Evolutionary conservation across 35 echinoderm and acorn worm genomes (phyloP), one percentile per base, ranked within the genome.

Genomic region (Lytechinus variegatus): DNA sequence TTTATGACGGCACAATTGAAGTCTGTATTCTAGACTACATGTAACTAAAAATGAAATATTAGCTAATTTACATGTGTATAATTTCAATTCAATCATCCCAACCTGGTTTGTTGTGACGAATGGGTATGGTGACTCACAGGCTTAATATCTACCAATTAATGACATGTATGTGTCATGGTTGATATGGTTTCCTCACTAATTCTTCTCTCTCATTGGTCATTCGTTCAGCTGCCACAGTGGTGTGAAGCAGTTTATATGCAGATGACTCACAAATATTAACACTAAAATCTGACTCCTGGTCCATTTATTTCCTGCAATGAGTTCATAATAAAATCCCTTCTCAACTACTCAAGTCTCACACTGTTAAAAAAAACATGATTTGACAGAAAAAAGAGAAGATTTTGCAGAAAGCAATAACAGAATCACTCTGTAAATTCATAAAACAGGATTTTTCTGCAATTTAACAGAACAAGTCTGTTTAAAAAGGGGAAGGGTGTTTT

Each of bases 31-130:
- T 24, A 6, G 66, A 79, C 66, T 79, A 72, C 12, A 57, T 57
- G 12, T 57, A 6, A 58, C 9, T 24, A 79, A 79, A 71, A 71
- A 71, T 71, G 16, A 71, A 71, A 71, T 71, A 79, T 79, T 24
- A 79, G 66, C 66, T 24, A 79, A 44, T 79, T 79, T n/a, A 79
- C 66, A 71, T 79, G 66, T 79, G 66, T 79, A 79, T 79, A 79
- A 79, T 79, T 79, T 79, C 66, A 24, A 79, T 79, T 79, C 66
- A 79, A 79, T 79, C 66, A 79, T 79, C 66, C n/a, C 66, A 79
- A 79, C 19, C 66, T 79, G 16, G 21, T 79, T 79, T 79, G 66
- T 79, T 79, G 66, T n/a, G 66, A 79, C n/a, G 66, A 79, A 79
- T n/a, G 66, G 56, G 21, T 7, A 79, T 79, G 66, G 19, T 79